These are phyloP conservation scores for Uloborus diversus DNA, from an alignment of 1,140 invertebrate species.

Conservation along the genomic window DNA sequence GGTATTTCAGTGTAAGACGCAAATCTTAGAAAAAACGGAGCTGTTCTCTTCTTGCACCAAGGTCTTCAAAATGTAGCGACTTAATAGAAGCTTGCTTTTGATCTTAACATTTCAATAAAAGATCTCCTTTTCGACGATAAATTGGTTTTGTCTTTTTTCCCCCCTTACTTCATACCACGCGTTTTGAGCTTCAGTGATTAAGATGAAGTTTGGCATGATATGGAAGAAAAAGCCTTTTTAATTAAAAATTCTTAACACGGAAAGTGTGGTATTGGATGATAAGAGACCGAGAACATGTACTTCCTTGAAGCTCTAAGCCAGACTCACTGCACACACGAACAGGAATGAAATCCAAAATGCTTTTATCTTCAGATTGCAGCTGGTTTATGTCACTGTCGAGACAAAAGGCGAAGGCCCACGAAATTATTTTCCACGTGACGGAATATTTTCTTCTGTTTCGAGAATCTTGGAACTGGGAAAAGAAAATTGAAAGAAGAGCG, in stretches of 20 bases:
- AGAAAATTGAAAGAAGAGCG: neutral
- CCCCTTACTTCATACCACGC: no score
- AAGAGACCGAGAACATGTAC: constrained; percentile 21
- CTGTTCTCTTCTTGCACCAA: no score
- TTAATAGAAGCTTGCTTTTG: no score
- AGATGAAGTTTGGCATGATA: no score
- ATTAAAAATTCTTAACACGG: constrained; percentile 9
- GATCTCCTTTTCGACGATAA: no score
- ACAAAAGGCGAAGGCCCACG: constrained; percentile 23
- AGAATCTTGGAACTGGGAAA: constrained; percentile 27
- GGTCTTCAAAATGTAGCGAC: no score
- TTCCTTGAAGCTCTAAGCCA: neutral
- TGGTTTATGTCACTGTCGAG: constrained; percentile 43
- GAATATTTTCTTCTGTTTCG: neutral
- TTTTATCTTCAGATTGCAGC: constrained; percentile 49
- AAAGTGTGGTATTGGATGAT: neutral
- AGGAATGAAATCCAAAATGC: constrained; percentile 35
- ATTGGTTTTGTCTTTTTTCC: no score
- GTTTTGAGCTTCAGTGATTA: no score
- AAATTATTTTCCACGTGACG: constrained; percentile 41
- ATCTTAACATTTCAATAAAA: no score
- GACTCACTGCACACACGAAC: neutral
- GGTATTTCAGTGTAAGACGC: no score
- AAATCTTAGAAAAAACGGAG: no score
- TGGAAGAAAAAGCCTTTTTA: no score